Evolutionary conservation across 1,140 invertebrate species (phyloP), one percentile per base, ranked within the genome.

Genomic region (Drosophila pseudoananassae): DNA sequence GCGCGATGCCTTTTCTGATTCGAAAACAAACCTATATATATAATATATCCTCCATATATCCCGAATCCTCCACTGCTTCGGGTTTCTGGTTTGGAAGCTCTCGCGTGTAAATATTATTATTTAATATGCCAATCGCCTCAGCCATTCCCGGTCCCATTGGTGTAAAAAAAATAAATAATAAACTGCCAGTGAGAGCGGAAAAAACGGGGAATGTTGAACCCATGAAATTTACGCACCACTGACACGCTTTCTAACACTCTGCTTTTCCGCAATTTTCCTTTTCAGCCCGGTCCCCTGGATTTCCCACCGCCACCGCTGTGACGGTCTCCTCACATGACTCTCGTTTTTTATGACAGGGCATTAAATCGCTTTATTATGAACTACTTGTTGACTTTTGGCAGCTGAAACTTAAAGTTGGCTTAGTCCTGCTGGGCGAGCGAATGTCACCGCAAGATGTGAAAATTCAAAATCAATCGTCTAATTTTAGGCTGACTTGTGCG

Each of bases 71-170:
- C 25, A 27, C 25, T 5, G 25, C 25, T 27, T 27, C n/a, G 8
- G 31, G 71, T 43, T 66, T 75, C 66, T 63, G 57, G 43, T 64
- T 76, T 69, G 61, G 45, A 65, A 45, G 77, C 81, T 54, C 53
- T 70, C 40, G 78, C 73, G 78, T 75, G 61, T 61, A 87, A 87
- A 87, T 87, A 87, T 87, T 87, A 88, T 87, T 82, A 85, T 88
- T 87, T 82, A 87, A 87, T 87, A 76, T 88, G 83, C 83, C 78
- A 70, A 69, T 69, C 63, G 66, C 64, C 64, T 69, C 51, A 47
- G 51, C 63, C 51, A 68, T 65, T 55, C 31, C 25, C 33, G 20
- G 31, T n/a, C 40, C 43, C 40, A 43, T 43, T 14, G 14, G 43
- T 51, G 38, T 9, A 17, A 14, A 29, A 14, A 14, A 15, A 20